These are phyloP conservation scores for Drosophila conformis DNA, from an alignment of 2,888 invertebrate species.

Conservation along the genomic window DNA sequence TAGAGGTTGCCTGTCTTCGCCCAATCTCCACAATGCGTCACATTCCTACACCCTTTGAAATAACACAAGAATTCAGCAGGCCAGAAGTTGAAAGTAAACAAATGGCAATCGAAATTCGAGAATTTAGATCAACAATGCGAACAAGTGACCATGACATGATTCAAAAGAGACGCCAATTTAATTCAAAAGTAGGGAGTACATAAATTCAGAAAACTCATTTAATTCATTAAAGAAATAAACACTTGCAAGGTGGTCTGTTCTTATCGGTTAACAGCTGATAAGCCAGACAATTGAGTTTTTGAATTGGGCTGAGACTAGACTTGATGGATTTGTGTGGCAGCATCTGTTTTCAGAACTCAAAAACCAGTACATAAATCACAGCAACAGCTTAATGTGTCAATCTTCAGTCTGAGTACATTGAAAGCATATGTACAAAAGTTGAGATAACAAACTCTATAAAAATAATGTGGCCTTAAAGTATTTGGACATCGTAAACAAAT, in stretches of 20 bases:
- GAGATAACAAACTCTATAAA: not conserved
- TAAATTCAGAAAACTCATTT: conserved; percentile 7
- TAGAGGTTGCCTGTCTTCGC: conserved; percentile 10
- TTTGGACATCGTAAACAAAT: not conserved
- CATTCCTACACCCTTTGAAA: conserved; percentile 11
- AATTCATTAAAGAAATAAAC: not conserved
- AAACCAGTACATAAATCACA: conserved; percentile 53
- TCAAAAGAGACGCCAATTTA: conserved; percentile 11
- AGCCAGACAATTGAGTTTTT: conserved; percentile 18
- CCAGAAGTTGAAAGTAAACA: conserved; percentile 39
- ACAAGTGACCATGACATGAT: conserved; percentile 58
- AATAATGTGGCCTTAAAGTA: not conserved
- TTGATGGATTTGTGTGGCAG: conserved; percentile 36
- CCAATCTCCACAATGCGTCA: not conserved
- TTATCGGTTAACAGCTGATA: conserved; percentile 36
- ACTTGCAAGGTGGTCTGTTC: conserved; percentile 35
- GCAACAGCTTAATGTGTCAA: conserved; percentile 24
- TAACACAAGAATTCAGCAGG: conserved; percentile 16
- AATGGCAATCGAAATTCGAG: conserved; percentile 25
- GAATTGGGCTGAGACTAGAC: conserved; percentile 6
- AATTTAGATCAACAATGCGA: conserved; percentile 33
- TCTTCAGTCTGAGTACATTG: not conserved
- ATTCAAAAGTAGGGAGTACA: not conserved
- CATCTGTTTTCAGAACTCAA: conserved; percentile 24
- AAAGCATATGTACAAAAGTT: not conserved